These are phyloP conservation scores for Oryctes rhinoceros DNA, from an alignment of 1,140 invertebrate genomes.

Conservation along the genomic window DNA sequence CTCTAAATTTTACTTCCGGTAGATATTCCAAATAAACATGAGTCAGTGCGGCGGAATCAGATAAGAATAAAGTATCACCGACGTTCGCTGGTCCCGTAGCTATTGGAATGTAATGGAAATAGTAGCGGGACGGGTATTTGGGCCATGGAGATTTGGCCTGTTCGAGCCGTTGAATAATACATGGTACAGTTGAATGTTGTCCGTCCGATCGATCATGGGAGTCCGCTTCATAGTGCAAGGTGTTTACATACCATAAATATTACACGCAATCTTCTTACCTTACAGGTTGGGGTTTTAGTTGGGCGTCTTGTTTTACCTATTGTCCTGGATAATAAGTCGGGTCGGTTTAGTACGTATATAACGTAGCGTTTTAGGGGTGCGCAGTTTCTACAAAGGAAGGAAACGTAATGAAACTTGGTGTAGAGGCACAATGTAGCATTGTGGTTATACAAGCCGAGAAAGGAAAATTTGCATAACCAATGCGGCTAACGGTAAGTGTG, in stretches of 20 bases:
- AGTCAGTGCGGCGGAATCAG: conserved; percentile 47
- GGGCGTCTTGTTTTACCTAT: no score
- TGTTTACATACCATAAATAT: conserved; percentile 54
- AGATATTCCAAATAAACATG: conserved; percentile 52
- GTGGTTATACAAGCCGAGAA: no score
- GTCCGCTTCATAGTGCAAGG: conserved; percentile 45
- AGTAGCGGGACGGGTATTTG: conserved; percentile 42
- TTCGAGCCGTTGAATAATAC: conserved; percentile 47
- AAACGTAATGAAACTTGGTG: no score
- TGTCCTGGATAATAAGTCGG: no score
- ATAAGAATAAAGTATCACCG: conserved; percentile 45
- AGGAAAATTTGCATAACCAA: no score
- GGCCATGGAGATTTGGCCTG: conserved; percentile 25
- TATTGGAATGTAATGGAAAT: conserved; percentile 38
- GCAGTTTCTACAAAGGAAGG: no score
- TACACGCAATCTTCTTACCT: conserved; percentile 43
- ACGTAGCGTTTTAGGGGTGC: no score
- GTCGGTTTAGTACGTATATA: no score
- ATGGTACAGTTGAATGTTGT: conserved; percentile 46
- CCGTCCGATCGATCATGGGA: conserved; percentile 51
- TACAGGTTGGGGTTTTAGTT: conserved; percentile 7
- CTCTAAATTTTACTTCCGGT: conserved; percentile 47
- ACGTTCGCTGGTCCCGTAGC: conserved; percentile 36
- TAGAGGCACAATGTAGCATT: no score
- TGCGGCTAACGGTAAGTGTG: no score